These are phyloP conservation scores for Lysandra bellargus DNA, from an alignment of 2,888 invertebrate genomes.

Conservation along the genomic window DNA sequence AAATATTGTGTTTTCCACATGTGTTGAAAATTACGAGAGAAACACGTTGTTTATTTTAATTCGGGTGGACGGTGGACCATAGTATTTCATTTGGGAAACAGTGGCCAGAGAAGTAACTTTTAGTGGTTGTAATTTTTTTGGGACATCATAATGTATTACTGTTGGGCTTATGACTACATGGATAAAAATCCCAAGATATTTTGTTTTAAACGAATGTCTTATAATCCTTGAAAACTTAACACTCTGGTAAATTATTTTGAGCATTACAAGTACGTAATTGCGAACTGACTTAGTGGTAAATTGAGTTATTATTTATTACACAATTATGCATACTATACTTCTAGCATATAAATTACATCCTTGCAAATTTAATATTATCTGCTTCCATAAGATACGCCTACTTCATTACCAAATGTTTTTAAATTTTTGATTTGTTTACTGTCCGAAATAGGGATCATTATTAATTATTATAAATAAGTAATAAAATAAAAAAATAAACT, in stretches of 20 bases:
- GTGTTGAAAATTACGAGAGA: not conserved
- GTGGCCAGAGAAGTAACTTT: not conserved
- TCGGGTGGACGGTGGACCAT: not conserved
- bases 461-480: too few relatives aligned
- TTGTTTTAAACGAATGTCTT: not conserved
- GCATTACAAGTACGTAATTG: not conserved
- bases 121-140: not conserved
- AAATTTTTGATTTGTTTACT: not conserved
- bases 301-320: conserved; percentile 8
- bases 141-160: too few relatives aligned
- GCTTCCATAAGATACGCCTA: not conserved
- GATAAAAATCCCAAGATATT: not conserved
- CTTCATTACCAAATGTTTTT: not conserved
- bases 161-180: not conserved
- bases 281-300: not conserved
- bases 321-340: not conserved
- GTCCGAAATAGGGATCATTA: not conserved
- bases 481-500: too few relatives aligned
- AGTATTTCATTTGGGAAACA: not conserved
- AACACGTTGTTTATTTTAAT: not conserved
- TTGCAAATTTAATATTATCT: not conserved
- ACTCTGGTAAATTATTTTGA: not conserved
- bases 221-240: not conserved
- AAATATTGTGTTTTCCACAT: not conserved
- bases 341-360: conserved; percentile 17